Percentiles rank a stretch among this genome's conserved stretches.
phyloP scores from a whole-genome alignment of 2,113 vertebrate species.

The Neofelis nebulosa region DNA sequence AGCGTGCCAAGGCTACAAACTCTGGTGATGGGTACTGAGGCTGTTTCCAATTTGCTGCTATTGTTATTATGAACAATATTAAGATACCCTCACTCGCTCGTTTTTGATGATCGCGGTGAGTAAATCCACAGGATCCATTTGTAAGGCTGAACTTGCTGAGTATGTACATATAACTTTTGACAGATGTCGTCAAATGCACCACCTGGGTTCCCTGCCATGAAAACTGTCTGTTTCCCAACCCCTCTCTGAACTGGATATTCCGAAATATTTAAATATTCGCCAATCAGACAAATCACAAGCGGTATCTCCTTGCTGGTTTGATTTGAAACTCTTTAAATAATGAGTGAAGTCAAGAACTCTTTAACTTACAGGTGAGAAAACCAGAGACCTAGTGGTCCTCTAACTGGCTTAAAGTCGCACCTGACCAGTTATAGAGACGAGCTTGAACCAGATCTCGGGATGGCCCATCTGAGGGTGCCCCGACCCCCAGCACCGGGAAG shows the following conservation, averaged over 20 bases:
- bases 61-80: not conserved
- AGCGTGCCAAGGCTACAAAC: not conserved
- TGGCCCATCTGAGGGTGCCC: not conserved
- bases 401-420: not conserved
- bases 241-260: not conserved
- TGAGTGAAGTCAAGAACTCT: not conserved
- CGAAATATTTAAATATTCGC: not conserved
- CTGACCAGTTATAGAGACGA: not conserved
- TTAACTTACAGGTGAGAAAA: slow-evolving; percentile 6
- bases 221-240: not conserved
- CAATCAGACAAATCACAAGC: not conserved
- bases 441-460: not conserved
- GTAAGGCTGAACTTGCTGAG: not conserved
- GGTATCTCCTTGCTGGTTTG: not conserved
- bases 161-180: not conserved
- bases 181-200: not conserved
- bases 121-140: not conserved
- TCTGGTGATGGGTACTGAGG: not conserved
- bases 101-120: not conserved
- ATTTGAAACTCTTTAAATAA: not conserved
- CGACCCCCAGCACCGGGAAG: not conserved
- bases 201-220: not conserved
- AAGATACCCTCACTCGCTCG: not conserved
- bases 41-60: too few species aligned
- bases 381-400: not conserved